phyloP scores from a whole-genome alignment of 2,888 invertebrate species.

The Cerastis rubricosa region DNA sequence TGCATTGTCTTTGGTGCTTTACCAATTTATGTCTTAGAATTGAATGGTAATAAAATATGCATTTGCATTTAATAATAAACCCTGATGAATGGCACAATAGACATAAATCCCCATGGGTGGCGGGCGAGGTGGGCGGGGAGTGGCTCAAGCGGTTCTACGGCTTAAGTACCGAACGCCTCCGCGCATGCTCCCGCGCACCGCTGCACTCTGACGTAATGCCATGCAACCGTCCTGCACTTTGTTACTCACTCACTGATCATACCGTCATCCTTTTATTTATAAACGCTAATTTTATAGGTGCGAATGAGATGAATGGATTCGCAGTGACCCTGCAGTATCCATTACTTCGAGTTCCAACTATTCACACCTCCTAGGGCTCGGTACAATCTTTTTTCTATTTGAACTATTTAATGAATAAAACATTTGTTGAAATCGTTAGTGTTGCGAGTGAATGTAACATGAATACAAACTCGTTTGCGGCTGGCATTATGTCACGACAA shows the following conservation, averaged over 20 bases:
- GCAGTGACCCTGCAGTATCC: constrained; percentile 31
- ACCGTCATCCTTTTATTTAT: constrained; percentile 67
- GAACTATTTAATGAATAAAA: constrained; percentile 62
- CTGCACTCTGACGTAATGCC: constrained; percentile 78
- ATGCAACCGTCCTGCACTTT: constrained; percentile 76
- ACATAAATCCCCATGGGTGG: constrained; percentile 66
- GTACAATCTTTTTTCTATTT: constrained; percentile 52
- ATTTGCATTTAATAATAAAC: constrained; percentile 42
- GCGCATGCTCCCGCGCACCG: constrained; percentile 66
- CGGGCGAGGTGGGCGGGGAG: constrained; percentile 69
- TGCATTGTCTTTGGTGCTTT: constrained; percentile 21
- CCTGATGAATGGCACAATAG: constrained; percentile 51
- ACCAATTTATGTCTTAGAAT: constrained; percentile 33
- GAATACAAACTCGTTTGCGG: constrained; percentile 63
- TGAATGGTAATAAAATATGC: constrained; percentile 47
- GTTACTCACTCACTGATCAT: constrained; percentile 59
- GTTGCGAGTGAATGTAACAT: constrained; percentile 71
- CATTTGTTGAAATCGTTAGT: constrained; percentile 62
- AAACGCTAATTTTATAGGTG: constrained; percentile 59
- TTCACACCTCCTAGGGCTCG: constrained; percentile 45
- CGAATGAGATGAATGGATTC: constrained; percentile 64
- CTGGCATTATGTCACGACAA: constrained; percentile 78
- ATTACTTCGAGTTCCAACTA: constrained; percentile 45
- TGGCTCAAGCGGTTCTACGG: constrained; percentile 44
- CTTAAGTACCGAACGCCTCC: constrained; percentile 68